These are phyloP conservation scores for Gambusia affinis DNA, from an alignment of 2,113 vertebrate species.

Conservation along the genomic window DNA sequence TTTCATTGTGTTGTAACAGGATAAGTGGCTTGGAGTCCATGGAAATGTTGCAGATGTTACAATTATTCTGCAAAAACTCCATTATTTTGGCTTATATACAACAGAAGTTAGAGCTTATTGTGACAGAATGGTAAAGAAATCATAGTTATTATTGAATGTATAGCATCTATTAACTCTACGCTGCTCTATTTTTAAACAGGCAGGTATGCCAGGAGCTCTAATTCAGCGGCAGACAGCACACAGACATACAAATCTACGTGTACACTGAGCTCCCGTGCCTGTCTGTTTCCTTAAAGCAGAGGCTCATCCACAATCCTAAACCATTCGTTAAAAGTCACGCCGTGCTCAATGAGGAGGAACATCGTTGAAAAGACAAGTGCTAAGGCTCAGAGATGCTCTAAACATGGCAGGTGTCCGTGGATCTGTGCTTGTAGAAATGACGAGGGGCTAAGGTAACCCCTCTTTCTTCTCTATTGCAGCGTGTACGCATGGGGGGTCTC, in stretches of 20 bases:
- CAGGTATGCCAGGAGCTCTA: constrained; percentile 55
- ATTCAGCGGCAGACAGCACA: constrained; percentile 52
- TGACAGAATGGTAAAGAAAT: not conserved
- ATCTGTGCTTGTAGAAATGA: constrained; percentile 26
- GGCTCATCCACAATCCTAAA: constrained; percentile 20
- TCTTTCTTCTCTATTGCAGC: constrained; percentile 38
- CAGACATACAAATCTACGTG: constrained; percentile 19
- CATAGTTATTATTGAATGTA: not conserved
- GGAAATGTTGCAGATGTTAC: not conserved
- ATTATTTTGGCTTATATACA: not conserved
- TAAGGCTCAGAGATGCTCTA: constrained; percentile 59
- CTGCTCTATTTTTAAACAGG: constrained; percentile 75
- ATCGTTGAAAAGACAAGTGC: constrained; percentile 37
- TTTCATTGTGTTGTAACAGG: not conserved
- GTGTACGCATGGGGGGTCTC: constrained; percentile 37
- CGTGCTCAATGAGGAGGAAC: constrained; percentile 4
- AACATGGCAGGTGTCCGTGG: constrained; percentile 29
- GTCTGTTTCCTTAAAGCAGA: constrained; percentile 2
- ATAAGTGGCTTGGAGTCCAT: not conserved
- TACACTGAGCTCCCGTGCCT: not conserved
- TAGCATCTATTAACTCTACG: constrained; percentile 1
- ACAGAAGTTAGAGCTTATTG: too few species aligned
- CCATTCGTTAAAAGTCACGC: constrained; percentile 40
- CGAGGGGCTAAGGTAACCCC: constrained; percentile 1
- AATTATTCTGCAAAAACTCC: not conserved